Conservation (phyloP, 2,113 vertebrate genomes). For the Condylura cristata region DNA sequence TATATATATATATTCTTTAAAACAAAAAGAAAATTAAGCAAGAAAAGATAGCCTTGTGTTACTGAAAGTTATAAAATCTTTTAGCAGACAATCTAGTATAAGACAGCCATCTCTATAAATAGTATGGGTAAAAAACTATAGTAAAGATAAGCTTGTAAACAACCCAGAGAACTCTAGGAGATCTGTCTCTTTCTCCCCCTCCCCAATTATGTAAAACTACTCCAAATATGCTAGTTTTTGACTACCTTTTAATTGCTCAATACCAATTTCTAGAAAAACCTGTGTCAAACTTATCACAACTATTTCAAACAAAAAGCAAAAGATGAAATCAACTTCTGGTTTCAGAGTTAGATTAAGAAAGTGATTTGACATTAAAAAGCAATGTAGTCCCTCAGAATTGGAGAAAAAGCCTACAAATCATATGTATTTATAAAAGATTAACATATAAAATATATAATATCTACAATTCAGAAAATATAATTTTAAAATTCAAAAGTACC, state of each 20-base stretch:
- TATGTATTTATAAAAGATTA: no score
- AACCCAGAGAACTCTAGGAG: background rate
- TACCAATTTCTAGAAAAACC: background rate
- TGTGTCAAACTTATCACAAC: background rate
- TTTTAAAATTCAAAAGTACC: no score
- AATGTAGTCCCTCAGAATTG: no score
- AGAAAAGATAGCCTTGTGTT: background rate
- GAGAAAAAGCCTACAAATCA: no score
- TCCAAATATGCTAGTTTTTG: background rate
- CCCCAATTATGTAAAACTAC: background rate
- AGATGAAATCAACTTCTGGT: no score
- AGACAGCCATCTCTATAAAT: background rate
- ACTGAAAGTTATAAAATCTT: background rate
- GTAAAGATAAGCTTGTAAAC: background rate
- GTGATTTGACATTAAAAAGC: no score
- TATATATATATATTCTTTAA: background rate
- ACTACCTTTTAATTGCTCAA: background rate
- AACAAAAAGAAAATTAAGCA: background rate
- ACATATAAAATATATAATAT: no score
- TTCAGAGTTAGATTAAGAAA: no score
- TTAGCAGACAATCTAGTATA: background rate
- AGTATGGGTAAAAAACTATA: background rate
- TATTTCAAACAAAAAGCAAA: conserved; percentile 10
- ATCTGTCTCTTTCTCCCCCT: background rate
- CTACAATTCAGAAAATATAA: no score